Evolutionary conservation across 2,888 invertebrate genomes (phyloP), one percentile per base, ranked within the genome.

Genomic region (Hirtodrosophila duncani): DNA sequence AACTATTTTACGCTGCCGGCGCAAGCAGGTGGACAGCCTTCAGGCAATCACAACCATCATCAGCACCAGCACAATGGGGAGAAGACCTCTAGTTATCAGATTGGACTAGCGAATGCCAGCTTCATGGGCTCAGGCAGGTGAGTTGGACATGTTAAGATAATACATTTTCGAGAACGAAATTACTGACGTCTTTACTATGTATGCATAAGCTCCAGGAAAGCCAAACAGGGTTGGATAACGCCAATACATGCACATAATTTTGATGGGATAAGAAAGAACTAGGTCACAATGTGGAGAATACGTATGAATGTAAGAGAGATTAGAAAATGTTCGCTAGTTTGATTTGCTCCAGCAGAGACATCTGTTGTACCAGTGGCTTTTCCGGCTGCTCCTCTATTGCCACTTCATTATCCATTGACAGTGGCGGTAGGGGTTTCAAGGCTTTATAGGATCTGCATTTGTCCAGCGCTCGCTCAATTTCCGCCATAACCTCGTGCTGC

Each of bases 91-190:
- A 82, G 84, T 43, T 85, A 81, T 58, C 83, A 83, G 37, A 82
- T 85, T 39, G 83, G 83, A 8, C 53, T 48, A 3, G 48, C 78
- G 5, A 84, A 83, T 34, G 75, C 83, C 14, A 85, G 82, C 27
- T 72, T 80, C 8, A 68, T 82, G 52, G 84, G 82, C 44, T 83
- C 69, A 37, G 77, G 70, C 50, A 84, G 81, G 85, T 85, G 50
- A 83, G 80, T 51, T 13, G 16, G 11, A 3, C 20, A 5, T 6
- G 6, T 11, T 10, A 14, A 1, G 7, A 18, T 21, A 10, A 10
- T n/a, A 24, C 5, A 1, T 39, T 20, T 10, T 39, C 16, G 14
- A 13, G n/a, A 7, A 9, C 14, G 13, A n/a, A n/a, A n/a, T n/a
- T n/a, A n/a, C n/a, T n/a, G 0, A 3, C 10, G 29, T 11, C 4